Evolutionary conservation across 2,888 invertebrate genomes (phyloP), one percentile per base, ranked within the genome.

Genomic region (Nematopogon swammerdamellus): DNA sequence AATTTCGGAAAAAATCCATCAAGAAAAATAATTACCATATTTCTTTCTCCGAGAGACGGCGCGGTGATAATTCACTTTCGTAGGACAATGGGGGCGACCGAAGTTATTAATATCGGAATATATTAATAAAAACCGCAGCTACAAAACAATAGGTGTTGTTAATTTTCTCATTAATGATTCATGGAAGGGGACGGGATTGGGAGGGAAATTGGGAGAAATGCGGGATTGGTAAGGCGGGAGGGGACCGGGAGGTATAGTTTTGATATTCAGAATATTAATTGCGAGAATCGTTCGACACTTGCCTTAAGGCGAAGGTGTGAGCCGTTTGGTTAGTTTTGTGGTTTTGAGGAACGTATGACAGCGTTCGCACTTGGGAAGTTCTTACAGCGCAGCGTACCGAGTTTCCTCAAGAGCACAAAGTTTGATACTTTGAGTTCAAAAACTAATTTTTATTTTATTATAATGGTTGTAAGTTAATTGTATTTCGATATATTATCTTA

Each of bases 121-220:
- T 36, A 36, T 36, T 36, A 44, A 44, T 65, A 70, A 77, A 76
- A 77, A 76, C 74, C 68, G 69, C 61, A 61, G 64, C 58, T 59
- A 61, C 66, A 64, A 70, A 70, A 79, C 79, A 79, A 79, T 79
- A 74, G 77, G 70, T 75, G 72, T 67, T 73, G 74, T 79, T 79
- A 79, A 79, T 79, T 76, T 70, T 65, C 70, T 79, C 75, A 74
- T 76, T 79, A 76, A 63, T 65, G 60, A 77, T 77, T 75, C 76
- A 72, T 70, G 67, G 77, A 73, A 74, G 61, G 70, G 62, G 42
- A 20, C 47, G 20, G 18, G 44, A 25, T 44, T 19, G 14, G 46
- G 25, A 36, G 14, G 11, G 36, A 14, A 25, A 25, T 25, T 8
- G 25, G 25, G 25, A 25, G 5, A 25, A 25, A 25, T 25, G 25